Conservation (phyloP, 2,888 invertebrate species). For the Lycophotia porphyrea region DNA sequence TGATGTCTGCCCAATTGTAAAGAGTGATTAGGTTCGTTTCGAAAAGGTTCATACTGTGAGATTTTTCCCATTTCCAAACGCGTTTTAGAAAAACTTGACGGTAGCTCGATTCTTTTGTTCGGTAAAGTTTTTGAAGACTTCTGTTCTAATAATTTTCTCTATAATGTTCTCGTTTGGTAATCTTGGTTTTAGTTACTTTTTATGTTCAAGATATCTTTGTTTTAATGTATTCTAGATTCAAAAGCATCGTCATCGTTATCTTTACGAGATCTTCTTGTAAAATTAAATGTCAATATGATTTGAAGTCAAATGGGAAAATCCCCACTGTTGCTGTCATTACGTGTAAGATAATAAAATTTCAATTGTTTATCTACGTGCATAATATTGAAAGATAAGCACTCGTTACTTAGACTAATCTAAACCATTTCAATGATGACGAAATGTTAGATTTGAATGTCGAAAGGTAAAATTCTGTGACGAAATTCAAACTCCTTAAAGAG, state of each 20-base stretch:
- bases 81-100: neutral
- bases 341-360: neutral
- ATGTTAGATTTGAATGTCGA: neutral
- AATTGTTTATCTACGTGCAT: neutral
- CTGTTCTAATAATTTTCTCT: neutral
- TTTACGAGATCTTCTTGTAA: neutral
- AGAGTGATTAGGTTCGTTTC: constrained; percentile 21
- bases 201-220: neutral
- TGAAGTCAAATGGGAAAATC: neutral
- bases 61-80: neutral
- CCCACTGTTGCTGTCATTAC: neutral
- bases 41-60: constrained; percentile 9
- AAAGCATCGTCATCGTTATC: neutral
- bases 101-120: neutral
- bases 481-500: neutral
- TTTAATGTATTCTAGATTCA: neutral
- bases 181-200: neutral
- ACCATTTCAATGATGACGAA: neutral
- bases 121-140: neutral
- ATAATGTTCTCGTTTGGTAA: neutral
- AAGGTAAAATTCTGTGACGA: neutral
- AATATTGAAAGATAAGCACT: neutral
- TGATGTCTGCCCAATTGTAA: constrained; percentile 18
- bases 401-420: neutral
- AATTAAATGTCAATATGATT: neutral